phyloP scores from a whole-genome alignment of 2,888 invertebrate species.

The Liposcelis brunnea region DNA sequence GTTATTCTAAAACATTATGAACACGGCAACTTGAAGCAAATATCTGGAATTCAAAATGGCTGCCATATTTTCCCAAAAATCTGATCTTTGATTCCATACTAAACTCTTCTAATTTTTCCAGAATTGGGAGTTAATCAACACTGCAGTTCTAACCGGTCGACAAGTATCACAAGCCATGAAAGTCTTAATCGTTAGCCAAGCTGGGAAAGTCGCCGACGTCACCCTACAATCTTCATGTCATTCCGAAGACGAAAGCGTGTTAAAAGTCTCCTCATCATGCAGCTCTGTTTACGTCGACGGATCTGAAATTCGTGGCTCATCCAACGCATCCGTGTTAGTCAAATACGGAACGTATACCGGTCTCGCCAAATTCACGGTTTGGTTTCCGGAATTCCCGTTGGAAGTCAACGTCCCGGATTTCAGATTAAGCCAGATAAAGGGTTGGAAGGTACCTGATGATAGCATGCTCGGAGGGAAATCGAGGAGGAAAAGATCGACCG shows the following conservation, averaged over 20 bases:
- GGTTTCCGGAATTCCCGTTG: conserved; percentile 92
- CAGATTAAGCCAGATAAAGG: conserved; percentile 80
- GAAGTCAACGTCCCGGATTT: conserved; percentile 80
- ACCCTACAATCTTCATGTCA: conserved; percentile 88
- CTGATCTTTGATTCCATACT: too few relatives aligned
- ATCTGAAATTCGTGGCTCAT: conserved; percentile 83
- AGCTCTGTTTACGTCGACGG: conserved; percentile 94
- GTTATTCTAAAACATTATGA: too few relatives aligned
- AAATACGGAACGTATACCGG: conserved; percentile 85
- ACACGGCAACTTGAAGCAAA: too few relatives aligned
- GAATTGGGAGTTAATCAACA: conserved; percentile 92
- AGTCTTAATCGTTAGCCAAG: conserved; percentile 86
- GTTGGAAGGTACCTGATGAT: conserved; percentile 81
- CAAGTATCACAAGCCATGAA: conserved; percentile 91
- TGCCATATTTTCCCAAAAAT: too few relatives aligned
- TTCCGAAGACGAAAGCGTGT: conserved; percentile 86
- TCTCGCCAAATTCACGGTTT: conserved; percentile 75
- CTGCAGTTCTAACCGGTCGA: conserved; percentile 83
- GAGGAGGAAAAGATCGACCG: conserved; percentile 1
- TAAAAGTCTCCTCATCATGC: conserved; percentile 93
- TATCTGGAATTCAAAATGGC: too few relatives aligned
- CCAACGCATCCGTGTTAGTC: conserved; percentile 84
- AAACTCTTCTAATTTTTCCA: conserved; percentile 28
- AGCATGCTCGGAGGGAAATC: not conserved
- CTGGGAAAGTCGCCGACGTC: conserved; percentile 87